A percentile compares a stretch with the other conserved stretches of the same genome.
Evolutionary conservation across 2,113 vertebrate species (phyloP).

Genomic region (Origma solitaria): DNA sequence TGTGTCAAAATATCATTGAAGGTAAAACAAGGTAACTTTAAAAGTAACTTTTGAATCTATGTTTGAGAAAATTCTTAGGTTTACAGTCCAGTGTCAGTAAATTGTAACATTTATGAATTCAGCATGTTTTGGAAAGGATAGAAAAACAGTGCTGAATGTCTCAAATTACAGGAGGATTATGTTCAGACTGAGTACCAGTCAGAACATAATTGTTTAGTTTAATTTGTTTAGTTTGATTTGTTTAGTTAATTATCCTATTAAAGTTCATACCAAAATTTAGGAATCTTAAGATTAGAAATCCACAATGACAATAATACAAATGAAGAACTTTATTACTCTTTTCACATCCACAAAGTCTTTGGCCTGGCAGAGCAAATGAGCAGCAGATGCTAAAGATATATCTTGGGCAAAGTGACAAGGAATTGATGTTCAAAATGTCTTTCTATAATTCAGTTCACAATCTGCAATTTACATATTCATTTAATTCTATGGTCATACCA

Average conservation of each 20-base stretch:
- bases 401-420: conserved; percentile 11
- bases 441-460: not conserved
- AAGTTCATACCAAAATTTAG: not conserved
- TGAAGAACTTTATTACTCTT: not conserved
- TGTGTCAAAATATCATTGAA: not conserved
- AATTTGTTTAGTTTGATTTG: not conserved
- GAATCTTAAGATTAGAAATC: not conserved
- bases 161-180: not conserved
- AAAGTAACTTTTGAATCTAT: not conserved
- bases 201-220: not conserved
- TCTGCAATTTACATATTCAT: conserved; percentile 13
- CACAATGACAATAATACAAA: not conserved
- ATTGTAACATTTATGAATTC: not conserved
- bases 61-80: not conserved
- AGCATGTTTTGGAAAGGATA: not conserved
- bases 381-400: conserved; percentile 16
- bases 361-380: conserved; percentile 1
- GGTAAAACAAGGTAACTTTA: not conserved
- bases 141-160: not conserved
- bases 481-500: not conserved
- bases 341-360: not conserved
- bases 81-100: not conserved
- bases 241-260: not conserved
- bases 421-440: not conserved
- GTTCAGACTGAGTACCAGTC: not conserved